Percentiles rank a stretch among this genome's conserved stretches.
Conservation (phyloP, 2,797 vertebrate species). For the Gastrophryne carolinensis region DNA sequence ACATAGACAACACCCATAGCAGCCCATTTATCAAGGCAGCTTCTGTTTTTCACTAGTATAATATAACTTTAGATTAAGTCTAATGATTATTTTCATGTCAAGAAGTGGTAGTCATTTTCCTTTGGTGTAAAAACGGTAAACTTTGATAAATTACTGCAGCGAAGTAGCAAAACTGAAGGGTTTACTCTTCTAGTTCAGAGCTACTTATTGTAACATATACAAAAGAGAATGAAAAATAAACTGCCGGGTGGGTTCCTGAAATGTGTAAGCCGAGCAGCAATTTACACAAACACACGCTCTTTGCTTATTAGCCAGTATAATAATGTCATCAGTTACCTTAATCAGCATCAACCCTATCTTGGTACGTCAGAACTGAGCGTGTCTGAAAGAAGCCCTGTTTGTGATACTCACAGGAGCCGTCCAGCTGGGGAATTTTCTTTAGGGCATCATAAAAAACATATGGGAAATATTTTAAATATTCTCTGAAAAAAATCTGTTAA, state of each 20-base stretch:
- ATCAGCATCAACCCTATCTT: not conserved
- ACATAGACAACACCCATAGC: not conserved
- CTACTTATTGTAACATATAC: constrained; percentile 36
- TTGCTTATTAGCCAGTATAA: constrained; percentile 4
- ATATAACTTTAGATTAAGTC: constrained; percentile 37
- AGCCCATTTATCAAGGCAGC: constrained; percentile 14
- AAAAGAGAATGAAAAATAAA: constrained; percentile 42
- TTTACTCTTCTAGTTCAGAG: constrained; percentile 26
- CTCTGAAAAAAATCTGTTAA: too few species aligned
- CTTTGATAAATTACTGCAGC: constrained; percentile 37
- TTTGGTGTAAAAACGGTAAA: constrained; percentile 29
- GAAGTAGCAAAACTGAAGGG: constrained; percentile 33
- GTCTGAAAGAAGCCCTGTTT: not conserved
- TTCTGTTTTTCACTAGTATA: constrained; percentile 31
- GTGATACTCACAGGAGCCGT: not conserved
- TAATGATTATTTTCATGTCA: constrained; percentile 44
- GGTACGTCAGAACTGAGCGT: not conserved
- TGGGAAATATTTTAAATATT: too few species aligned
- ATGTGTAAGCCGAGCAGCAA: constrained; percentile 35
- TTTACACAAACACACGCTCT: constrained; percentile 12
- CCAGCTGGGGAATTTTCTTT: too few species aligned
- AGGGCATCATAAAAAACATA: too few species aligned
- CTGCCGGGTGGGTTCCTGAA: constrained; percentile 2
- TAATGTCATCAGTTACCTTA: not conserved
- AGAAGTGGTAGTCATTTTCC: constrained; percentile 49